Base-by-base conservation (phyloP, 2,888 invertebrate genomes). In the Incurvaria masculella region DNA sequence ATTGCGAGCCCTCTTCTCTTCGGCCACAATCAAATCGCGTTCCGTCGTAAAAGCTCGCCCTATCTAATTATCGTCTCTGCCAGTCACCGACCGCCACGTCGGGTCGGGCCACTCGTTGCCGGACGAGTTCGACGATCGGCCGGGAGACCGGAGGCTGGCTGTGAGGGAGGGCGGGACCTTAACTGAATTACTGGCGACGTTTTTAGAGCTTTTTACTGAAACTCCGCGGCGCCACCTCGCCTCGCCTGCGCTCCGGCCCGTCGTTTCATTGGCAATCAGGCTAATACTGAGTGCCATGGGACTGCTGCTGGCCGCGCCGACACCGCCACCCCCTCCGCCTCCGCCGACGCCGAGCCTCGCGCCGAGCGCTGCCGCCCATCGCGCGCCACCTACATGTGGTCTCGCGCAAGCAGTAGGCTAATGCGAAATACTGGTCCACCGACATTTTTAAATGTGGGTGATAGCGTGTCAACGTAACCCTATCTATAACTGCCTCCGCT, bases 41-140 rank as follows among this genome's bases (percentile, higher is more conserved):
- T 23, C 57, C 65, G 62, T 69, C 71, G 74, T 74, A 74, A 76
- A 75, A 76, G 75, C 75, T 66, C 72, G 76, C 72, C 72, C 65
- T 73, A 75, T 75, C 74, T 76, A 76, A 76, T 76, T 76, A 76
- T 69, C 65, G 66, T 71, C 63, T 70, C 66, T 66, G 66, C 66
- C 65, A 59, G 51, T 58, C 59, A 61, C 60, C 57, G 66, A 66
- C 64, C 57, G 61, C 60, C 39, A 4, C 40, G 33, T 43, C 10
- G 27, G 40, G 48, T 27, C 21, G 18, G n/a, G 20, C n/a, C 38
- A 41, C 46, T 33, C 27, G 42, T 20, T 42, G n/a, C 14, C 21
- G n/a, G 14, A 14, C 5, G 21, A 14, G 27, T 10, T 10, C 8
- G 14, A 27, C 10, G 14, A 27, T 27, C 27, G 27, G 14, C 10